Evolutionary conservation across 2,888 invertebrate genomes (phyloP).

Genomic region (Linyphia triangularis): DNA sequence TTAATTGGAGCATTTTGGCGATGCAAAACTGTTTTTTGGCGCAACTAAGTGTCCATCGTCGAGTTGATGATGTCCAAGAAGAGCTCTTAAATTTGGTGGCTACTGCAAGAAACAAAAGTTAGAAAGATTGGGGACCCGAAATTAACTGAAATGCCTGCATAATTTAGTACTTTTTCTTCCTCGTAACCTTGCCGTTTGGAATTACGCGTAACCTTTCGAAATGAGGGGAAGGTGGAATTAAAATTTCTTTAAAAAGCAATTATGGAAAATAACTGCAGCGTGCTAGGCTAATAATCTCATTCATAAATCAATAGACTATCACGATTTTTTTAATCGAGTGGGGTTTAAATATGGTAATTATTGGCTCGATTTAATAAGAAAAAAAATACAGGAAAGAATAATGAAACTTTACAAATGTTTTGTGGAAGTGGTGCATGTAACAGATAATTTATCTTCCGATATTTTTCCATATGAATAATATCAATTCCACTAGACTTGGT

Average conservation of each 20-base stretch:
- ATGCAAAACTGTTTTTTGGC: background rate
- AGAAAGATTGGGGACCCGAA: background rate
- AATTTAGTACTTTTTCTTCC: slow-evolving; percentile 3
- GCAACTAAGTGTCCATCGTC: background rate
- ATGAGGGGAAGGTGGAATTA: background rate
- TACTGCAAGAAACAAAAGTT: background rate
- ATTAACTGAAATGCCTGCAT: slow-evolving; percentile 39
- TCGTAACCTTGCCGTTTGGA: slow-evolving; percentile 13
- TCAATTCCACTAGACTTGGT: too few relatives aligned
- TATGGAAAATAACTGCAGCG: background rate
- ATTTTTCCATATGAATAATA: too few relatives aligned
- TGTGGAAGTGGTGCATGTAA: too few relatives aligned
- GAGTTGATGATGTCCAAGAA: background rate
- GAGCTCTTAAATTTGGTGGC: background rate
- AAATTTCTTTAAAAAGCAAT: background rate
- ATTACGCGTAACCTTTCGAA: background rate
- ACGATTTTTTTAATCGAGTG: background rate
- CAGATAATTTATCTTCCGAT: too few relatives aligned
- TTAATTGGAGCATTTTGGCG: slow-evolving; percentile 60
- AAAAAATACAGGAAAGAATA: too few relatives aligned
- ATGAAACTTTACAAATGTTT: too few relatives aligned
- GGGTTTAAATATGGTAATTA: background rate
- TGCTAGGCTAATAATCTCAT: background rate
- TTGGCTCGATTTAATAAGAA: too few relatives aligned
- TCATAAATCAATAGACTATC: background rate